Evolutionary conservation across 2,113 vertebrate species (phyloP).

Genomic region (Triplophysa dalaica): DNA sequence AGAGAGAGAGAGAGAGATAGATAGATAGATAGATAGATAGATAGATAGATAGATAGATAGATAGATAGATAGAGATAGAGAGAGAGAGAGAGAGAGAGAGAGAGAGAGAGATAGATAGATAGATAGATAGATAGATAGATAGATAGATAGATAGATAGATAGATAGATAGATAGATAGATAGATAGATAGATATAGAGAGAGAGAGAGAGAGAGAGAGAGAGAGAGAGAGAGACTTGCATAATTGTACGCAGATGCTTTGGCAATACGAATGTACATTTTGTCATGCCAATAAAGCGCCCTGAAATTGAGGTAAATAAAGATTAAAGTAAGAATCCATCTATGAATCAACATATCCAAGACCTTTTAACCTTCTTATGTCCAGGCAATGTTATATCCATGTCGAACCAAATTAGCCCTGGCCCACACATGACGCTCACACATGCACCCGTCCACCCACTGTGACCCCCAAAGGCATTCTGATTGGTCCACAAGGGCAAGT

Average conservation of each 20-base stretch:
- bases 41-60: neutral
- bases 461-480: neutral
- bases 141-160: neutral
- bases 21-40: conserved; percentile 8
- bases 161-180: too few relatives aligned
- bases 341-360: neutral
- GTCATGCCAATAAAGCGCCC: too few relatives aligned
- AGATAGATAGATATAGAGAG: too few relatives aligned
- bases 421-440: neutral
- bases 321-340: too few relatives aligned
- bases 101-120: conserved; percentile 13
- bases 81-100: too few relatives aligned
- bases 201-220: too few relatives aligned
- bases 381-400: neutral
- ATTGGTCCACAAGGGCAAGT: neutral
- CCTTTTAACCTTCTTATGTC: conserved; percentile 18
- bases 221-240: too few relatives aligned
- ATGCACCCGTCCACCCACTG: neutral
- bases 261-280: too few relatives aligned
- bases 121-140: conserved; percentile 17
- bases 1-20: conserved; percentile 34
- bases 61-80: too few relatives aligned
- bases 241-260: too few relatives aligned
- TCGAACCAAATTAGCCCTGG: conserved; percentile 3
- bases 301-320: too few relatives aligned